phyloP scores from a whole-genome alignment of 2,797 vertebrate genomes.

The Coregonus sp. region DNA sequence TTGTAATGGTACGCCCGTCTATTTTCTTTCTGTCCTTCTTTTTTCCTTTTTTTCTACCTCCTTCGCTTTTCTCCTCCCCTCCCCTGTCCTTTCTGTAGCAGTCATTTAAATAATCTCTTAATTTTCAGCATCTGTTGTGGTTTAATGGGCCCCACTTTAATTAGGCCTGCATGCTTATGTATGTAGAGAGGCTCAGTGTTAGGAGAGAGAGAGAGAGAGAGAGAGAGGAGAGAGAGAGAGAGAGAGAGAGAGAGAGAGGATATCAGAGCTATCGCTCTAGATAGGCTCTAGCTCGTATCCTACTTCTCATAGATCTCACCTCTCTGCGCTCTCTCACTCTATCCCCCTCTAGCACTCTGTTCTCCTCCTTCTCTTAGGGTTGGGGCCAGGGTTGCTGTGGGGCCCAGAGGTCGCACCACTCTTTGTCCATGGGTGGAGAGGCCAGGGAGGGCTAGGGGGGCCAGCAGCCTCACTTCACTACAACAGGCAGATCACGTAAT shows the following conservation, averaged over 20 bases:
- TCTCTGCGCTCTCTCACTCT: too few species aligned
- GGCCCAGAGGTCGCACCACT: constrained; percentile 46
- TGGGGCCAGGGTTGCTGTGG: constrained; percentile 41
- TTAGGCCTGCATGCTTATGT: constrained; percentile 67
- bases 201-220: constrained; percentile 42
- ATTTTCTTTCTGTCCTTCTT: constrained; percentile 9
- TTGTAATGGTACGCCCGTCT: constrained; percentile 24
- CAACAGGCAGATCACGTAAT: constrained; percentile 15
- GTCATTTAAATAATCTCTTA: constrained; percentile 82
- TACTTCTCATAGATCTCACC: too few species aligned
- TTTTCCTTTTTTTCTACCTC: neutral
- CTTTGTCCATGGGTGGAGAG: constrained; percentile 65
- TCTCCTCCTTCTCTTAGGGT: constrained; percentile 27
- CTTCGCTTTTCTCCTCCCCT: constrained; percentile 11
- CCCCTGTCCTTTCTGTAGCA: constrained; percentile 56
- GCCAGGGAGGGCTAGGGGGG: constrained; percentile 3
- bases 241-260: constrained; percentile 35
- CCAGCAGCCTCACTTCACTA: neutral
- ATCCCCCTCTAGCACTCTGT: too few species aligned
- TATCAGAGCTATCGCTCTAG: too few species aligned
- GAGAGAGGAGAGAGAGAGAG: constrained; percentile 30
- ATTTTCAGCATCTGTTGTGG: constrained; percentile 80
- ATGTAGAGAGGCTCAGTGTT: constrained; percentile 29
- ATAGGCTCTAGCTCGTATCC: too few species aligned
- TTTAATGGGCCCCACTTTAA: constrained; percentile 73